Evolutionary conservation across 2,888 invertebrate genomes (phyloP).

Genomic region (Sphaerophoria rueppellii): DNA sequence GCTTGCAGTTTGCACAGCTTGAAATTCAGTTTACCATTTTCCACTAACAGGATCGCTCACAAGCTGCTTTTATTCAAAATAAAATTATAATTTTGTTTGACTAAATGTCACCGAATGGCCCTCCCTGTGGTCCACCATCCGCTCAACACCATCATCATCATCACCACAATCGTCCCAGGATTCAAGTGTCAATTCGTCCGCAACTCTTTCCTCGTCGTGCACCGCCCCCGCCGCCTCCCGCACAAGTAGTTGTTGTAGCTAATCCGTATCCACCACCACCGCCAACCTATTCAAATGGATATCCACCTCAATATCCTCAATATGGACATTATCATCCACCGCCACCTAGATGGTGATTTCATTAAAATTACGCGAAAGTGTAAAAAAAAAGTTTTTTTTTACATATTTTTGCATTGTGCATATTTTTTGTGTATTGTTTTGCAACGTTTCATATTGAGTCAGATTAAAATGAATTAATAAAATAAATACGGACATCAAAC

Average conservation of each 20-base stretch:
- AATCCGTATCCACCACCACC: conserved; percentile 60
- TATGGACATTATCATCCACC: conserved; percentile 43
- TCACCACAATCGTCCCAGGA: conserved; percentile 50
- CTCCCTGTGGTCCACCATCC: conserved; percentile 21
- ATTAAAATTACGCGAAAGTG: conserved; percentile 20
- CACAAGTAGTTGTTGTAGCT: conserved; percentile 63
- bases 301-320: conserved; percentile 48
- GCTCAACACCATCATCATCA: conserved; percentile 50
- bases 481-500: no score
- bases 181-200: conserved; percentile 55
- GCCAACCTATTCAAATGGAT: conserved; percentile 60
- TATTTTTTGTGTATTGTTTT: no score
- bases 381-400: background rate
- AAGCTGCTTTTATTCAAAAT: background rate
- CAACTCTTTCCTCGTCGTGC: conserved; percentile 49
- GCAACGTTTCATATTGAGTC: no score
- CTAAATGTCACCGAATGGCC: conserved; percentile 65
- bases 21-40: conserved; percentile 40
- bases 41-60: conserved; percentile 27
- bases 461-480: no score
- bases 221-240: conserved; percentile 60
- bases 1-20: background rate
- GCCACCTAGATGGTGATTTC: conserved; percentile 58
- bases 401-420: no score
- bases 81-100: background rate